Evolutionary conservation across 2,113 vertebrate species (phyloP).

Genomic region (Dryoscopus gambensis): DNA sequence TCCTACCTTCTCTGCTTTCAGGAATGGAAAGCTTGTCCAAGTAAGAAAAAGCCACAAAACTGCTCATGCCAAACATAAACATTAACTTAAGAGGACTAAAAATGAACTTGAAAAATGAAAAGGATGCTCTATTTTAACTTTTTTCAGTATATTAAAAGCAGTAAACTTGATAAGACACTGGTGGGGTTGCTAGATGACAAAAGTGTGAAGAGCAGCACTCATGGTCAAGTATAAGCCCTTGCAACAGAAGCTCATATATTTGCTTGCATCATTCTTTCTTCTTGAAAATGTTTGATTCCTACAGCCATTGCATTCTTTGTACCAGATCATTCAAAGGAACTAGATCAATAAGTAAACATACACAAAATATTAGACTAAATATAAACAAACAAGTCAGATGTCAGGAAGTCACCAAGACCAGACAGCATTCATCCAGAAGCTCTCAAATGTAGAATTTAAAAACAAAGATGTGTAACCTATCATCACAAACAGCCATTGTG

Average conservation of each 20-base stretch:
- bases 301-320: background rate
- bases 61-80: background rate
- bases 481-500: background rate
- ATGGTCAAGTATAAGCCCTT: background rate
- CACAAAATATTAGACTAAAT: slow-evolving; percentile 48
- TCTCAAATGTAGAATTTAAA: slow-evolving; percentile 14
- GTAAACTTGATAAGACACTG: background rate
- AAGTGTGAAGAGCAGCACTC: background rate
- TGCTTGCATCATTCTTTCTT: background rate
- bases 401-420: slow-evolving; percentile 37
- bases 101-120: background rate
- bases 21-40: background rate
- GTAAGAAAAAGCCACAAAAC: background rate
- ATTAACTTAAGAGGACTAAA: background rate
- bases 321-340: background rate
- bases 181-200: background rate
- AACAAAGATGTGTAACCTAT: slow-evolving; percentile 18
- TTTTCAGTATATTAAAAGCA: background rate
- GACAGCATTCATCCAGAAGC: background rate
- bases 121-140: background rate
- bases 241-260: background rate
- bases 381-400: slow-evolving; percentile 41
- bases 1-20: background rate
- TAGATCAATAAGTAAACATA: slow-evolving; percentile 36
- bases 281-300: background rate